A percentile compares a stretch with the other conserved stretches of the same genome.
Evolutionary conservation across 2,797 vertebrate species (phyloP).

Genomic region (Hippoglossus hippoglossus): DNA sequence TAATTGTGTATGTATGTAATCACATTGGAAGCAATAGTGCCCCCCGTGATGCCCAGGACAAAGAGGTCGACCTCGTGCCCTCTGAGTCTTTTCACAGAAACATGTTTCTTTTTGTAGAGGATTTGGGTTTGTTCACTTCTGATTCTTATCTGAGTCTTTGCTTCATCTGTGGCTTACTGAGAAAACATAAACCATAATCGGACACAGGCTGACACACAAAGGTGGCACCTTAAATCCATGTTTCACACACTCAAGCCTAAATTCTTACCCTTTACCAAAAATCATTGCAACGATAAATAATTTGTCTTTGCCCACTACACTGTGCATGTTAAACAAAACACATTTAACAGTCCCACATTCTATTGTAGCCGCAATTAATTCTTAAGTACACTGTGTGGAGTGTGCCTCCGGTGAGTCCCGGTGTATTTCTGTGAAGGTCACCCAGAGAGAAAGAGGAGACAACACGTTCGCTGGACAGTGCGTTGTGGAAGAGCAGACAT

Average conservation of each 20-base stretch:
- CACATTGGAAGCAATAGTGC: slow-evolving; percentile 1
- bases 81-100: too few species aligned
- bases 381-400: slow-evolving; percentile 39
- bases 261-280: slow-evolving; percentile 11
- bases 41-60: slow-evolving; percentile 24
- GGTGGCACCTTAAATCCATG: too few species aligned
- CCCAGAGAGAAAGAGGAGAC: slow-evolving; percentile 32
- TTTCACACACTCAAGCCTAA: slow-evolving; percentile 6
- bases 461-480: slow-evolving; percentile 39
- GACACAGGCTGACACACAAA: neutral
- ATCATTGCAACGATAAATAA: neutral
- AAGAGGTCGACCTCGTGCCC: slow-evolving; percentile 12
- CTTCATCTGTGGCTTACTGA: neutral
- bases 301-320: neutral
- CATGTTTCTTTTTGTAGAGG: too few species aligned
- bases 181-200: slow-evolving; percentile 14
- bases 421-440: slow-evolving; percentile 61
- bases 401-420: slow-evolving; percentile 49
- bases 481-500: slow-evolving; percentile 51
- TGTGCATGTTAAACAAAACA: slow-evolving; percentile 8
- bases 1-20: slow-evolving; percentile 15
- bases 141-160: slow-evolving; percentile 15
- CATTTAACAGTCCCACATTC: slow-evolving; percentile 30
- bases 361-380: slow-evolving; percentile 40
- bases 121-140: too few species aligned